phyloP scores from a whole-genome alignment of 2,113 vertebrate genomes.

The Rhadina sibilatrix region DNA sequence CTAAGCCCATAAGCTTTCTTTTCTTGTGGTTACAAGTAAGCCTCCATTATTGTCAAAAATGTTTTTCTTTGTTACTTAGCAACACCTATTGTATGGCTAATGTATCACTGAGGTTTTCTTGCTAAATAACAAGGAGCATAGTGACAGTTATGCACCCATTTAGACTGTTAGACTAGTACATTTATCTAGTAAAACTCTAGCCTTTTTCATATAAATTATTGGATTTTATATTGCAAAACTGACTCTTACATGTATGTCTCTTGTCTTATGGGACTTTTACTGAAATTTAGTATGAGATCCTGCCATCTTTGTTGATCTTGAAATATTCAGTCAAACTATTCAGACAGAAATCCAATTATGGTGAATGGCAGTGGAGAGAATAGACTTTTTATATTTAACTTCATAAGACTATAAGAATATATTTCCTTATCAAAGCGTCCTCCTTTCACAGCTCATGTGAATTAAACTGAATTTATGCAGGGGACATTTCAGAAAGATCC shows the following conservation, averaged over 20 bases:
- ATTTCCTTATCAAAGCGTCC: not conserved
- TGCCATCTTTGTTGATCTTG: not conserved
- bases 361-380: not conserved
- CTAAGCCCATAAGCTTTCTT: not conserved
- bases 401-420: not conserved
- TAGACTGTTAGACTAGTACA: not conserved
- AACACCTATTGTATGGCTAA: not conserved
- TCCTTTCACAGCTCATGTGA: not conserved
- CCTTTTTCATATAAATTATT: not conserved
- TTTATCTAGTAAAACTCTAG: not conserved
- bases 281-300: not conserved
- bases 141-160: not conserved
- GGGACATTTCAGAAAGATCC: not conserved
- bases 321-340: not conserved
- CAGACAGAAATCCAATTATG: not conserved
- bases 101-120: not conserved
- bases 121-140: not conserved
- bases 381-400: not conserved
- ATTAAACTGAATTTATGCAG: not conserved
- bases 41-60: not conserved
- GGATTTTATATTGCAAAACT: not conserved
- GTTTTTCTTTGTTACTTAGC: constrained; percentile 12
- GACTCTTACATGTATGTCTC: not conserved
- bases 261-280: not conserved
- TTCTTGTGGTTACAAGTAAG: not conserved